Evolutionary conservation across 2,888 invertebrate genomes (phyloP).

Genomic region (Aproaerema taeniolella): DNA sequence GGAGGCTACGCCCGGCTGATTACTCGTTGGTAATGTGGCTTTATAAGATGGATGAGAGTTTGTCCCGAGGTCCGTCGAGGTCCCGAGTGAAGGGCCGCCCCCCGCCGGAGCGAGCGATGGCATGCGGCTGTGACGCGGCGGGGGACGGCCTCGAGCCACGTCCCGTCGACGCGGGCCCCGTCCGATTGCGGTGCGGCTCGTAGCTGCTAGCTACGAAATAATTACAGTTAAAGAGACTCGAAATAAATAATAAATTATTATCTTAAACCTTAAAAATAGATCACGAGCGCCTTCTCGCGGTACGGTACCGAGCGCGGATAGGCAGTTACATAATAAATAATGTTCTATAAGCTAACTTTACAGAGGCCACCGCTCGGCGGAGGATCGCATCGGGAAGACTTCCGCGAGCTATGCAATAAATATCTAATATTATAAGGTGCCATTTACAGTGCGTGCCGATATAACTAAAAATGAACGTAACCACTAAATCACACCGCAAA

Average conservation of each 20-base stretch:
- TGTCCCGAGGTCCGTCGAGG: constrained; percentile 35
- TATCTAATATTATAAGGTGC: constrained; percentile 74
- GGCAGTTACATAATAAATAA: constrained; percentile 76
- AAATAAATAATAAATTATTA: constrained; percentile 79
- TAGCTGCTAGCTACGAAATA: constrained; percentile 64
- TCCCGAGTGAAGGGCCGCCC: constrained; percentile 48
- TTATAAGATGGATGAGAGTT: neutral
- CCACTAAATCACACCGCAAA: constrained; percentile 74
- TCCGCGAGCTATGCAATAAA: constrained; percentile 75
- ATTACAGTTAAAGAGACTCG: constrained; percentile 75
- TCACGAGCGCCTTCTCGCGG: constrained; percentile 77
- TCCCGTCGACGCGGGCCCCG: constrained; percentile 67
- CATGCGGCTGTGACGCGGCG: neutral
- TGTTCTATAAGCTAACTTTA: constrained; percentile 75
- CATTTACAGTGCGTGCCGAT: constrained; percentile 76
- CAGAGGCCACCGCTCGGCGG: constrained; percentile 76
- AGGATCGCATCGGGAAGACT: constrained; percentile 74
- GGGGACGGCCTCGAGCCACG: constrained; percentile 43
- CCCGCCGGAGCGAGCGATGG: constrained; percentile 11
- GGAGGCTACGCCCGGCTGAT: constrained; percentile 12
- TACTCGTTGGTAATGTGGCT: neutral
- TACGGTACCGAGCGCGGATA: constrained; percentile 73
- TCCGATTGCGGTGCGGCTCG: constrained; percentile 72
- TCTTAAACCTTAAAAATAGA: constrained; percentile 77
- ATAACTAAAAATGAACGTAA: constrained; percentile 55